A percentile compares a stretch with the other conserved stretches of the same genome.
phyloP scores from a whole-genome alignment of 2,888 invertebrate genomes.

The Diplolepis rosae region DNA sequence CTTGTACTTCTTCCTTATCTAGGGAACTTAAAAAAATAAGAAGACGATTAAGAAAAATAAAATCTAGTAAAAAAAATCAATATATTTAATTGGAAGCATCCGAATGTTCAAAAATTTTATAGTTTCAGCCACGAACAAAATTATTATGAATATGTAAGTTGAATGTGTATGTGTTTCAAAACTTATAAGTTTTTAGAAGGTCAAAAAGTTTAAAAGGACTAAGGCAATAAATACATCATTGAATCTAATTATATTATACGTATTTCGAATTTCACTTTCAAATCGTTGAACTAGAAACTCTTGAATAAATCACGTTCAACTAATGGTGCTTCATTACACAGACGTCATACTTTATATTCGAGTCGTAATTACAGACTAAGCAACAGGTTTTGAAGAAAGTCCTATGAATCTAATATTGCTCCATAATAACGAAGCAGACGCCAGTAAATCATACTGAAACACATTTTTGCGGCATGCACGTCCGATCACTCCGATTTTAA shows the following conservation, averaged over 20 bases:
- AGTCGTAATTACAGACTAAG: background rate
- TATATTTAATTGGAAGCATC: too few relatives aligned
- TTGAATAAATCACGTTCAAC: background rate
- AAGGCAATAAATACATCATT: too few relatives aligned
- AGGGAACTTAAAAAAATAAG: background rate
- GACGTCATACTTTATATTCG: background rate
- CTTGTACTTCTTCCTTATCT: slow-evolving; percentile 1
- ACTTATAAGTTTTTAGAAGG: too few relatives aligned
- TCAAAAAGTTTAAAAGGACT: too few relatives aligned
- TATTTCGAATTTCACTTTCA: background rate
- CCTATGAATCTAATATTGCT: background rate
- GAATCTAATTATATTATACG: background rate
- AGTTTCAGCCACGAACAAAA: too few relatives aligned
- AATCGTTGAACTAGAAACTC: background rate
- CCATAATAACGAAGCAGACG: background rate
- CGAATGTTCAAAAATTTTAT: too few relatives aligned
- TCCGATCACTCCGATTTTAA: background rate
- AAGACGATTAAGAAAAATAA: too few relatives aligned
- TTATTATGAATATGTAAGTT: too few relatives aligned
- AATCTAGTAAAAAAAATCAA: too few relatives aligned
- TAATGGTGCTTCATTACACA: background rate
- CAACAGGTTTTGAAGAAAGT: background rate
- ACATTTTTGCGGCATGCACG: background rate
- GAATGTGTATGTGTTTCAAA: too few relatives aligned
- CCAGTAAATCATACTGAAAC: slow-evolving; percentile 1